Evolutionary conservation across 2,888 invertebrate genomes (phyloP).

Genomic region (Dicyrtomina minuta): DNA sequence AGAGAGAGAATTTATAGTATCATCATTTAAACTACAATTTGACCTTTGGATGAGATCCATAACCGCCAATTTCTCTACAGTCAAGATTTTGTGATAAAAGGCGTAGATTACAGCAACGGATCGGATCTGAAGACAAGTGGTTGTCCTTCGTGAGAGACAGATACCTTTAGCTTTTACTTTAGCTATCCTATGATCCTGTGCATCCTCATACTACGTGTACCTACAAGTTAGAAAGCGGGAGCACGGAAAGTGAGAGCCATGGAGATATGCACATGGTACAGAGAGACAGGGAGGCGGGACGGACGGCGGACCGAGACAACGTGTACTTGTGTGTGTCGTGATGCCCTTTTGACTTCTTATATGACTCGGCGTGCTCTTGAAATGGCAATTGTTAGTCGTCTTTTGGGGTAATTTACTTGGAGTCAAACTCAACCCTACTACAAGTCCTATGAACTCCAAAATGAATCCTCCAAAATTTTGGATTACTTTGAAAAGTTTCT

Average conservation of each 20-base stretch:
- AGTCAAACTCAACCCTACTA: neutral
- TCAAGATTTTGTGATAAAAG: slow-evolving; percentile 6
- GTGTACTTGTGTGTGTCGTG: too few species aligned
- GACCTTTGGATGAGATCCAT: slow-evolving; percentile 19
- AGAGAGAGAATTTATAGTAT: slow-evolving; percentile 14
- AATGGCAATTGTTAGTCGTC: slow-evolving; percentile 12
- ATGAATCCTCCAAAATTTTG: too few species aligned
- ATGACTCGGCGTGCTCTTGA: slow-evolving; percentile 1
- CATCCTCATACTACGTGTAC: neutral
- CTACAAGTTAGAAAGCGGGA: neutral
- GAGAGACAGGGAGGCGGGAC: neutral
- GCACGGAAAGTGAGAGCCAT: too few species aligned
- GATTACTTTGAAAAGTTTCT: neutral
- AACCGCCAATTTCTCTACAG: neutral
- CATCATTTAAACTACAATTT: slow-evolving; percentile 19
- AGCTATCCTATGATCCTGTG: too few species aligned
- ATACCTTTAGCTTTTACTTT: too few species aligned
- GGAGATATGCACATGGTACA: neutral
- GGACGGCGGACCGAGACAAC: neutral
- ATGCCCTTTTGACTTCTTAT: neutral
- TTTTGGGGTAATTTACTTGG: neutral
- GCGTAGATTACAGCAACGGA: slow-evolving; percentile 11
- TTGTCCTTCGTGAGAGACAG: neutral
- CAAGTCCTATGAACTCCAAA: too few species aligned
- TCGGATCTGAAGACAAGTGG: slow-evolving; percentile 6